Base-by-base conservation (phyloP, 2,113 vertebrate species). In the Osmerus eperlanus region DNA sequence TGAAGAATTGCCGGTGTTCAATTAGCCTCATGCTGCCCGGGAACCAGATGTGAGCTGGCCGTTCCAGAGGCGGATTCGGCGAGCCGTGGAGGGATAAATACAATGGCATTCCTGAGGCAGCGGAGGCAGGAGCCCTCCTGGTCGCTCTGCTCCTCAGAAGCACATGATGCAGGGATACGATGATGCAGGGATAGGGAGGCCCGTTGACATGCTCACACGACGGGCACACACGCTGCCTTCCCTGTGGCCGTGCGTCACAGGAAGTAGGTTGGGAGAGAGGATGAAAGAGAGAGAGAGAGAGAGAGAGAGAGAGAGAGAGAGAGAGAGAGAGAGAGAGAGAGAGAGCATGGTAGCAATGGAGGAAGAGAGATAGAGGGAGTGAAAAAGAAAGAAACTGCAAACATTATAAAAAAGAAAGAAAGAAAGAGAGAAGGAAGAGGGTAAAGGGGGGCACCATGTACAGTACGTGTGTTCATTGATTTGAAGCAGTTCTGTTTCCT, bases 41-140 rank as follows among this genome's bases (percentile, higher is more conserved):
- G 87, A 87, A 86, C 83, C 90, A 91, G 88, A 91, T 90, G 87
- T 89, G 85, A 74, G 65, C 77, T 78, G 67, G 65, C 70, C 80
- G 81, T 89, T 81, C 85, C 85, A 86, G 83, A 75, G 73, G 70
- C 74, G 78, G 65, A 82, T 83, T 87, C 83, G 83, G 70, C 68
- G 79, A 80, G 85, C 84, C 81, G 82, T 65, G 85, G 87, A 74
- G 61, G 53, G 83, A 73, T 66, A 71, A 88, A 88, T 88, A 88
- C 86, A 88, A 88, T 86, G 67, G 9, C 84, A 86, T 89, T 86
- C 83, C 79, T 81, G 73, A 21, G 65, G 86, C 85, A 86, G 86
- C 23, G 9, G 28, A 82, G 88, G 78, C 89, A 55, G 32, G 41
- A 25, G 47, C 80, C 70, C 81, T 75, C 70, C 81, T 75, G 60